Evolutionary conservation across 2,113 vertebrate genomes (phyloP).

Genomic region (Grus americana): DNA sequence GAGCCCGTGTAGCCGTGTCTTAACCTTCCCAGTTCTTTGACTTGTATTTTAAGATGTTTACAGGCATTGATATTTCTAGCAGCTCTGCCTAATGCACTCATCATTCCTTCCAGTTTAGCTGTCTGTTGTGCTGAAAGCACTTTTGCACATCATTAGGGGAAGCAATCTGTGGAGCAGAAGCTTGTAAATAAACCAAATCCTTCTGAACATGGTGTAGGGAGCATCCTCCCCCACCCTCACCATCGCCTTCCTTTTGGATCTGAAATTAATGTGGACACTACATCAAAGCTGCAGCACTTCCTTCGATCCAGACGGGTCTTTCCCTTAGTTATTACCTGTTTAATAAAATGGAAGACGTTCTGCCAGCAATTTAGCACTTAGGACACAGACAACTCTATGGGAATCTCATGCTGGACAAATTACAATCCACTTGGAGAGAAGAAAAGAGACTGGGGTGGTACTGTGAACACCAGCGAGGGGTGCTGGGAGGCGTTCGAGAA

Average conservation of each 20-base stretch:
- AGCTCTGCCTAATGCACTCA: neutral
- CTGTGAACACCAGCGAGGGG: neutral
- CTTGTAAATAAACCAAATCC: neutral
- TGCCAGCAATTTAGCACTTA: neutral
- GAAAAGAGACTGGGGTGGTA: neutral
- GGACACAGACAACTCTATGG: neutral
- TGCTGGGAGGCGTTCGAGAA: neutral
- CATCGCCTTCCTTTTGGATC: neutral
- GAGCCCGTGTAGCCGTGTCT: neutral
- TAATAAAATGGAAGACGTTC: neutral
- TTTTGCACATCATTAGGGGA: neutral
- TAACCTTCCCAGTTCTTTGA: neutral
- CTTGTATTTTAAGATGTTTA: neutral
- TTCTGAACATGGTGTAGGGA: neutral
- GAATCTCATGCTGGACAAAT: neutral
- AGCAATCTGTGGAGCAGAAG: neutral
- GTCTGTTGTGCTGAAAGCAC: neutral
- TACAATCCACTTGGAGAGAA: neutral
- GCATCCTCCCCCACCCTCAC: neutral
- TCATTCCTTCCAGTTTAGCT: neutral
- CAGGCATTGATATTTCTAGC: neutral
- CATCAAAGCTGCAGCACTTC: neutral
- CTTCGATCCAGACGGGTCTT: fast-evolving
- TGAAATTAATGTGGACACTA: neutral
- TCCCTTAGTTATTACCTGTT: neutral